Percentiles rank a stretch among this genome's conserved stretches.
These are phyloP conservation scores for Chionoecetes opilio DNA, from an alignment of 1,140 invertebrate genomes.

Conservation along the genomic window DNA sequence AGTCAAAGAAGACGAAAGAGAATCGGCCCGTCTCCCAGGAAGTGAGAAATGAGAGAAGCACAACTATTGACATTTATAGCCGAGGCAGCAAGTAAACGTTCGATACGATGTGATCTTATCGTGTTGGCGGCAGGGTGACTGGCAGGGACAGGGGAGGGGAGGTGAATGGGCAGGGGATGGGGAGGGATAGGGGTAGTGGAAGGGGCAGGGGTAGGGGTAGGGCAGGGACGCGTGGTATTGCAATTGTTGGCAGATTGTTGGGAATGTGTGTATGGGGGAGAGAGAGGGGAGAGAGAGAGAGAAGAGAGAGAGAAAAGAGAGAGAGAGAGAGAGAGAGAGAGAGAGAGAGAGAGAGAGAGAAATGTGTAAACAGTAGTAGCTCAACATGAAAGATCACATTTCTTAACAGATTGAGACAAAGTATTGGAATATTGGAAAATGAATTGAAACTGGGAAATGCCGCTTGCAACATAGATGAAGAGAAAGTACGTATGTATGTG, in stretches of 20 bases:
- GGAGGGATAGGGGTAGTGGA: too few species aligned
- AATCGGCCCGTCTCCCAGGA: background rate
- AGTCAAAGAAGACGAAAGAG: slow-evolving; percentile 2
- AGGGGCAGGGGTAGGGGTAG: background rate
- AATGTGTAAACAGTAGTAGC: background rate
- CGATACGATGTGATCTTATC: background rate
- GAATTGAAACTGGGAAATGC: background rate
- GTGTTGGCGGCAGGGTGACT: background rate
- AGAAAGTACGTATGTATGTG: background rate
- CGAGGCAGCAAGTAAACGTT: background rate
- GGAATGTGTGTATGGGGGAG: background rate
- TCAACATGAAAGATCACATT: background rate
- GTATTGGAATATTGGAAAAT: background rate
- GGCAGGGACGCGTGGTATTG: background rate
- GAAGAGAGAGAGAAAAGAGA: slow-evolving; percentile 12
- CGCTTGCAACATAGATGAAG: background rate
- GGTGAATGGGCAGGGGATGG: background rate
- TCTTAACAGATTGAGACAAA: background rate
- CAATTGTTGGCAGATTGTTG: background rate
- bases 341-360: slow-evolving; percentile 27
- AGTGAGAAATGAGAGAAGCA: background rate
- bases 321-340: slow-evolving; percentile 27
- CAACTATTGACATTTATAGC: background rate
- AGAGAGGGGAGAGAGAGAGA: slow-evolving; percentile 1
- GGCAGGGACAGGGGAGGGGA: background rate